Percentiles rank a stretch among this genome's conserved stretches.
Evolutionary conservation across 2,888 invertebrate species (phyloP).

Genomic region (Cheilosia scutellata): DNA sequence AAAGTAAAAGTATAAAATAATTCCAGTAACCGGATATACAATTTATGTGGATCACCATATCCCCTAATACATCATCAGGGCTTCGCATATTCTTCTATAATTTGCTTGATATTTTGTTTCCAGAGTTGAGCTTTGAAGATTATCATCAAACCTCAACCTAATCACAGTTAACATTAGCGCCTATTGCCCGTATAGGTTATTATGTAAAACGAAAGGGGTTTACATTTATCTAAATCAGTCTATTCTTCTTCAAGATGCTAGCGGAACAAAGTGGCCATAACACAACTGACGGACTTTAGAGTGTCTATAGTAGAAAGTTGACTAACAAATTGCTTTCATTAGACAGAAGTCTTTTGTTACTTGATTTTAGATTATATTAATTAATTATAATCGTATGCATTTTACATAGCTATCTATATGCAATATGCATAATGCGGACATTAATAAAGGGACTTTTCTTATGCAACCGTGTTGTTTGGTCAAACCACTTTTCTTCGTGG

Average conservation of each 20-base stretch:
- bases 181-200: background rate
- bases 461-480: background rate
- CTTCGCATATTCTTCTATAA: background rate
- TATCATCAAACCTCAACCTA: background rate
- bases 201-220: constrained; percentile 37
- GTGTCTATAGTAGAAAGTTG: constrained; percentile 48
- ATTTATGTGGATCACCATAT: constrained; percentile 43
- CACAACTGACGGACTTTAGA: constrained; percentile 15
- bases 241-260: constrained; percentile 2
- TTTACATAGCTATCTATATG: background rate
- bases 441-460: background rate
- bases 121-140: constrained; percentile 8
- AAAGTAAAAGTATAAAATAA: constrained; percentile 56
- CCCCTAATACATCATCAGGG: constrained; percentile 8
- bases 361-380: constrained; percentile 13
- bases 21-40: constrained; percentile 35
- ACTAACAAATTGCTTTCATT: constrained; percentile 48
- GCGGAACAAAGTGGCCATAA: constrained; percentile 29
- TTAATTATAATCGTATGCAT: constrained; percentile 18
- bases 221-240: background rate
- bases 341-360: constrained; percentile 27
- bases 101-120: background rate
- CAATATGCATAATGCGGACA: background rate
- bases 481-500: no score
- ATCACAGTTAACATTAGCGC: background rate